These are phyloP conservation scores for Opisthograptis luteolata DNA, from an alignment of 2,888 invertebrate species.

Conservation along the genomic window DNA sequence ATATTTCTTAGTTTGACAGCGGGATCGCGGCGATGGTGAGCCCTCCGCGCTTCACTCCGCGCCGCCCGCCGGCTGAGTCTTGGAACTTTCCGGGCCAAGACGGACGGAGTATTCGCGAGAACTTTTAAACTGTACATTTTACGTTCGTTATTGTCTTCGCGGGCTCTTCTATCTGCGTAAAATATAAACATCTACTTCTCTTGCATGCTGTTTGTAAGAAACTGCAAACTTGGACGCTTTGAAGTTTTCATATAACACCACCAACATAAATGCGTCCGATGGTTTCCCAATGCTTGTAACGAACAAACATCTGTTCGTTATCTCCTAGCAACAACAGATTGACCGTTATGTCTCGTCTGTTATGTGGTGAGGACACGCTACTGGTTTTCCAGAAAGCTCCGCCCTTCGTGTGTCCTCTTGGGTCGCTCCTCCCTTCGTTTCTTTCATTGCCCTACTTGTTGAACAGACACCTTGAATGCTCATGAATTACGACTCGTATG, in stretches of 20 bases:
- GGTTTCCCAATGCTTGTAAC: conserved; percentile 51
- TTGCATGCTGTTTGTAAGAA: no score
- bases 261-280: conserved; percentile 42
- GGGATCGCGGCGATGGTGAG: conserved; percentile 57
- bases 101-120: conserved; percentile 62
- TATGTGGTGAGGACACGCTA: conserved; percentile 69
- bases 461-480: conserved; percentile 65
- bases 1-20: conserved; percentile 80
- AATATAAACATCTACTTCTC: conserved; percentile 67
- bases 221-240: conserved; percentile 55
- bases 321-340: conserved; percentile 69
- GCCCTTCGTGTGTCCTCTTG: conserved; percentile 70
- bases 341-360: conserved; percentile 68
- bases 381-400: conserved; percentile 75
- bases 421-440: conserved; percentile 77
- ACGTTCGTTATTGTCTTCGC: conserved; percentile 77
- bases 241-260: conserved; percentile 52
- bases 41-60: conserved; percentile 38
- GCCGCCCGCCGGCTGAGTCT: conserved; percentile 61
- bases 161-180: conserved; percentile 63
- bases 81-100: conserved; percentile 70
- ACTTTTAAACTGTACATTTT: conserved; percentile 79
- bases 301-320: conserved; percentile 63
- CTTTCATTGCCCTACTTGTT: conserved; percentile 71
- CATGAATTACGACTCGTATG: conserved; percentile 64